These are phyloP conservation scores for Apogon hyalosoma DNA, from an alignment of 2,797 vertebrate genomes.

Conservation along the genomic window DNA sequence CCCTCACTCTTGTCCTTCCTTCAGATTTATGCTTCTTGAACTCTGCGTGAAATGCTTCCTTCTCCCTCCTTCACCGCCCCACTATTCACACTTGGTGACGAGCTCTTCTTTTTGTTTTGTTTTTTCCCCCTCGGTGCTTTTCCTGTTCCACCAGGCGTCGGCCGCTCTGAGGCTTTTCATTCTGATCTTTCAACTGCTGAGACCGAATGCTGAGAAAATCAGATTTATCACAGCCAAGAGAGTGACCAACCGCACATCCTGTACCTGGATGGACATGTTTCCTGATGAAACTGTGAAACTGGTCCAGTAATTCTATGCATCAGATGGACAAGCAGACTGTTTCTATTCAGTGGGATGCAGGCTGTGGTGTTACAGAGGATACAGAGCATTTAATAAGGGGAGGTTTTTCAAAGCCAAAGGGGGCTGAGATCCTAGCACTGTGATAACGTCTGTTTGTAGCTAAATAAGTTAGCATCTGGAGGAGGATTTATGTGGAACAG, in stretches of 20 bases:
- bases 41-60: conserved; percentile 25
- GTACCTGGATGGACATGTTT: conserved; percentile 64
- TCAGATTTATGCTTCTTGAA: conserved; percentile 43
- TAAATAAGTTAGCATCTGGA: conserved; percentile 36
- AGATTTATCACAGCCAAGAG: conserved; percentile 25
- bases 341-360: conserved; percentile 36
- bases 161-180: conserved; percentile 76
- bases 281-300: conserved; percentile 49
- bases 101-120: conserved; percentile 51
- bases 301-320: conserved; percentile 55
- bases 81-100: conserved; percentile 54
- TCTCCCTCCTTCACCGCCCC: conserved; percentile 3
- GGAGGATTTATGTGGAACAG: conserved; percentile 21
- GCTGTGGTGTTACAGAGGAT: conserved; percentile 21
- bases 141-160: conserved; percentile 70
- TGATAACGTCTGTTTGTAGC: conserved; percentile 64
- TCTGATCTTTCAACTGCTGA: conserved; percentile 59
- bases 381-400: conserved; percentile 12
- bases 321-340: conserved; percentile 41
- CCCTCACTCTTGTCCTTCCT: conserved; percentile 18
- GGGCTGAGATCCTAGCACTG: conserved; percentile 73
- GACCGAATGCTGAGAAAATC: conserved; percentile 51
- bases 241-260: conserved; percentile 48
- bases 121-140: conserved; percentile 70
- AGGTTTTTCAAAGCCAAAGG: conserved; percentile 59